phyloP scores from a whole-genome alignment of 2,113 vertebrate genomes.

The Lichenostomus cassidix region DNA sequence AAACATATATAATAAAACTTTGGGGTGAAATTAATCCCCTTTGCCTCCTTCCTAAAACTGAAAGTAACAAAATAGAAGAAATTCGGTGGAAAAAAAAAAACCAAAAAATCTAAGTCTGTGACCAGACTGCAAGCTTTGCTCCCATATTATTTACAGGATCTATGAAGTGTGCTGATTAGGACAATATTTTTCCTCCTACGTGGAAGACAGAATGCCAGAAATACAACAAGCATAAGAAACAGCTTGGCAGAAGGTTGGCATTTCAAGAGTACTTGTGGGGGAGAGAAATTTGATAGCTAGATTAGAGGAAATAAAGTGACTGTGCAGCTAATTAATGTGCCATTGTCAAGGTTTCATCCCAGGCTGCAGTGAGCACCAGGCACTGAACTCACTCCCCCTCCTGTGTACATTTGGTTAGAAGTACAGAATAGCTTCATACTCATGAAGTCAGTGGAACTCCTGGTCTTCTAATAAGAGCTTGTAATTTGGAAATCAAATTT shows the following conservation, averaged over 20 bases:
- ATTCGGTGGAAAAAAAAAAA: accelerated
- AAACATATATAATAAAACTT: not conserved
- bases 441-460: not conserved
- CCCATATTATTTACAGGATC: not conserved
- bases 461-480: not conserved
- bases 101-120: not conserved
- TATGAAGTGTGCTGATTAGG: not conserved
- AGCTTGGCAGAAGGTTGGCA: conserved; percentile 13
- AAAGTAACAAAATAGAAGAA: not conserved
- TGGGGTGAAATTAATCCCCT: not conserved
- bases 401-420: not conserved
- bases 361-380: accelerated
- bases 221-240: not conserved
- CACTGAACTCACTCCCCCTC: not conserved
- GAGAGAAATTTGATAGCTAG: not conserved
- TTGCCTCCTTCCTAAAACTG: not conserved
- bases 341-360: not conserved
- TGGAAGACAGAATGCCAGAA: not conserved
- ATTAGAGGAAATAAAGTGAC: not conserved
- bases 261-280: not conserved
- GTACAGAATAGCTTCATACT: not conserved
- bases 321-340: not conserved
- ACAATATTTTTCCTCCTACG: conserved; percentile 18
- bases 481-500: not conserved
- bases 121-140: not conserved